Conservation (phyloP, 2,888 invertebrate genomes). For the Lepidocyrtoides sp. region DNA sequence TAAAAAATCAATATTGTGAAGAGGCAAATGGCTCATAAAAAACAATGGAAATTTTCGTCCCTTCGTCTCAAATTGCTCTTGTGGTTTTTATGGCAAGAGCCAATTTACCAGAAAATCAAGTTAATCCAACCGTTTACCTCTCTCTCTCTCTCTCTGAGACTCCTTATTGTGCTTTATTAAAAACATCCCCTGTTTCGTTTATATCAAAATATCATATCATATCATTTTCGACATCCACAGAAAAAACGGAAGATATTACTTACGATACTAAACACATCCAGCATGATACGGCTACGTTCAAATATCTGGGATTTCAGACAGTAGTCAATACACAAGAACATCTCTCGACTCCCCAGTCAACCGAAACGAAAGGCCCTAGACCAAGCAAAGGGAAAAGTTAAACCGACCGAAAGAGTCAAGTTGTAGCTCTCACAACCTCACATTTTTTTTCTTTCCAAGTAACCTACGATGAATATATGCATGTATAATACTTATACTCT, state of each 20-base stretch:
- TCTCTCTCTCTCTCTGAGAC: slow-evolving; percentile 74
- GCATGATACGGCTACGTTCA: slow-evolving; percentile 35
- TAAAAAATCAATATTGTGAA: slow-evolving; percentile 83
- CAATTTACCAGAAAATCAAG: slow-evolving; percentile 85
- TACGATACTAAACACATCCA: slow-evolving; percentile 51
- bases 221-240: slow-evolving; percentile 62
- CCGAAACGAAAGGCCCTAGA: slow-evolving; percentile 73
- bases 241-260: slow-evolving; percentile 73
- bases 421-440: slow-evolving; percentile 59
- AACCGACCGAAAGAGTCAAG: slow-evolving; percentile 79
- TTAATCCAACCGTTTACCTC: slow-evolving; percentile 85
- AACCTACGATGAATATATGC: neutral
- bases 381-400: slow-evolving; percentile 67
- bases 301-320: neutral
- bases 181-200: slow-evolving; percentile 75
- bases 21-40: slow-evolving; percentile 85
- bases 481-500: neutral
- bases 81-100: slow-evolving; percentile 85
- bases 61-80: slow-evolving; percentile 84
- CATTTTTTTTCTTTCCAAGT: slow-evolving; percentile 28
- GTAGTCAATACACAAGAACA: slow-evolving; percentile 61
- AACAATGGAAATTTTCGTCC: slow-evolving; percentile 84
- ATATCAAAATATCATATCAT: slow-evolving; percentile 69
- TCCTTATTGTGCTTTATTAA: slow-evolving; percentile 75
- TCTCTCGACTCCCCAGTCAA: slow-evolving; percentile 77